Percentiles rank a stretch among this genome's conserved stretches.
These are phyloP conservation scores for Sebastes variabilis DNA, from an alignment of 2,797 vertebrate species.

Conservation along the genomic window DNA sequence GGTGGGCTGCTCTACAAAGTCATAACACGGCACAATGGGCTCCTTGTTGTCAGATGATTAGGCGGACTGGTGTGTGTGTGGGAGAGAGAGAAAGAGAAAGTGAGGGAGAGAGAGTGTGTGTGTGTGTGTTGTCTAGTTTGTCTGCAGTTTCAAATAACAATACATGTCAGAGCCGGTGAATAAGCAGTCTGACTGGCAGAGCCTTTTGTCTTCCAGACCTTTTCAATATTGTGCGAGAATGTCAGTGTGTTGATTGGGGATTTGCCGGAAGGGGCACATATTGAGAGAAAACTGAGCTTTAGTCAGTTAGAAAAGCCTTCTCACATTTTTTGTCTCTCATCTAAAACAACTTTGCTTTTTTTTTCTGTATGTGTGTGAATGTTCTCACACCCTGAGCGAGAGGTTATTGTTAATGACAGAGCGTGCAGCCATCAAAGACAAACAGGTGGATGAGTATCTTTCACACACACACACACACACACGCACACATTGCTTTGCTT, in stretches of 20 bases:
- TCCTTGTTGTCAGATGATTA: conserved; percentile 81
- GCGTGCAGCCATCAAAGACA: conserved; percentile 29
- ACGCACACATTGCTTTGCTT: conserved; percentile 11
- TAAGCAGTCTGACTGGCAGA: conserved; percentile 68
- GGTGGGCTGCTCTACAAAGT: conserved; percentile 71
- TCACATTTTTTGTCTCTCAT: conserved; percentile 35
- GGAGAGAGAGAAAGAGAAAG: not conserved
- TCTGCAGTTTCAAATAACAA: conserved; percentile 77
- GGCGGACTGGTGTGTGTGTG: conserved; percentile 37
- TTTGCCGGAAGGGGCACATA: conserved; percentile 58
- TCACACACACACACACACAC: not conserved
- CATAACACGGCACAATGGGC: conserved; percentile 76
- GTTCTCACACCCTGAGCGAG: conserved; percentile 11
- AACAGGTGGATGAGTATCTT: conserved; percentile 40
- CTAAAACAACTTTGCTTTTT: conserved; percentile 31
- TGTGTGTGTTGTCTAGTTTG: conserved; percentile 61
- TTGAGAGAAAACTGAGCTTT: conserved; percentile 50
- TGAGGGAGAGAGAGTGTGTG: not conserved
- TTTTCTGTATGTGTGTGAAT: not conserved
- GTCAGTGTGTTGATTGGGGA: conserved; percentile 70
- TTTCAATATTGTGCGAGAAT: conserved; percentile 72
- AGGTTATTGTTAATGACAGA: conserved; percentile 44
- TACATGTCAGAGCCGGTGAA: conserved; percentile 72
- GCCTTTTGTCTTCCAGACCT: conserved; percentile 74
- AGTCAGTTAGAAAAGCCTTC: conserved; percentile 25